These are phyloP conservation scores for Actenoides lindsayi DNA, from an alignment of 2,113 vertebrate species.

Conservation along the genomic window DNA sequence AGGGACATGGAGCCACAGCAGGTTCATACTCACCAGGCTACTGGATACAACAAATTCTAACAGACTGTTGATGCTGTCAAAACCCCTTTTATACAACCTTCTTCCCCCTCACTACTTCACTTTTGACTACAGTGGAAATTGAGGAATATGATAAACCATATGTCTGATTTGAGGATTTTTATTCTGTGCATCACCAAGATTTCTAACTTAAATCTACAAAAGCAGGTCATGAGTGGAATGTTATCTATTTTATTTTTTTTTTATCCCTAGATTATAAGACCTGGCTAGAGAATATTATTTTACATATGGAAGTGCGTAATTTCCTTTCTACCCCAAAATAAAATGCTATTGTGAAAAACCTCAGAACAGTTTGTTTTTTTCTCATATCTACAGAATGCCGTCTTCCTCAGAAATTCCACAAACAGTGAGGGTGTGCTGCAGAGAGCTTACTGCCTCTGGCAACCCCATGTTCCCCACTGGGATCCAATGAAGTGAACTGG, in stretches of 20 bases:
- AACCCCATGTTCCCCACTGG: neutral
- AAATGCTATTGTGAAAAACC: neutral
- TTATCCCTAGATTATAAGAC: neutral
- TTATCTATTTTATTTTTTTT: neutral
- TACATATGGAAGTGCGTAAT: rapidly evolving
- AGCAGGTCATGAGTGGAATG: neutral
- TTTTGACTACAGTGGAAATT: neutral
- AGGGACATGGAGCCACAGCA: neutral
- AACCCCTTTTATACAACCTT: neutral
- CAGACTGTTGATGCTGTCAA: neutral
- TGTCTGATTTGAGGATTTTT: neutral
- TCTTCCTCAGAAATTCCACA: neutral
- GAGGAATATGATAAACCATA: neutral
- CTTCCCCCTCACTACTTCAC: neutral
- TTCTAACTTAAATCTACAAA: neutral
- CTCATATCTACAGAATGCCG: neutral
- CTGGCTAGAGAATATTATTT: neutral
- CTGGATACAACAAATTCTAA: neutral
- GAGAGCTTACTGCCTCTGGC: neutral
- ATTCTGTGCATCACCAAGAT: neutral
- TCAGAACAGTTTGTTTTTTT: neutral
- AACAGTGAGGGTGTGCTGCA: neutral
- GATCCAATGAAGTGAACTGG: neutral
- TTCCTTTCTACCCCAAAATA: neutral
- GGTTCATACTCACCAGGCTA: neutral